Conservation (phyloP, 2,797 vertebrate genomes). For the Hylomyscus alleni region DNA sequence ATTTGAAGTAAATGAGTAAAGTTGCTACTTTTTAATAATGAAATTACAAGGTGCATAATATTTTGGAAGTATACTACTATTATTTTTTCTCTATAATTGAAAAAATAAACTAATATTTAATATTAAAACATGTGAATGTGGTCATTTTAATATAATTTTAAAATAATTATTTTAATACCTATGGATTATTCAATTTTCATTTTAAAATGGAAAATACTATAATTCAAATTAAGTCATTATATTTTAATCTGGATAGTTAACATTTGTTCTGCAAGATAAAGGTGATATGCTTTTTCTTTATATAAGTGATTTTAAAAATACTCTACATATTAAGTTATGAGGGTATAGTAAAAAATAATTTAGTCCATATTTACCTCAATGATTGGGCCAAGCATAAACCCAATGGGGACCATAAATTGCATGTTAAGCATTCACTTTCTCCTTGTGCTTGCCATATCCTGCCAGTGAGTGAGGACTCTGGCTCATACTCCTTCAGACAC, state of each 20-base stretch:
- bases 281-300: not conserved
- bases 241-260: not conserved
- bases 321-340: not conserved
- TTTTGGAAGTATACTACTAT: not conserved
- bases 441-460: not conserved
- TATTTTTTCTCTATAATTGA: constrained; percentile 18
- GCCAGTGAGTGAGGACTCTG: not conserved
- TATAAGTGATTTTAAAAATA: constrained; percentile 16
- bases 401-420: not conserved
- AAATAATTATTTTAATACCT: not conserved
- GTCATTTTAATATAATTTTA: not conserved
- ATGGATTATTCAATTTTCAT: too few relatives aligned
- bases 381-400: not conserved
- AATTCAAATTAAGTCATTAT: not conserved
- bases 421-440: constrained; percentile 23
- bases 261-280: not conserved
- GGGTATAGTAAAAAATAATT: not conserved
- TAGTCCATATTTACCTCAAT: constrained; percentile 27
- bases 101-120: not conserved
- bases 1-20: not conserved
- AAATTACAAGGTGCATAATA: not conserved
- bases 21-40: not conserved
- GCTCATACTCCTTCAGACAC: constrained; percentile 25
- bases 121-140: not conserved
- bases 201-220: not conserved